Evolutionary conservation across 2,113 vertebrate genomes (phyloP).

Genomic region (Corythaeola cristata): DNA sequence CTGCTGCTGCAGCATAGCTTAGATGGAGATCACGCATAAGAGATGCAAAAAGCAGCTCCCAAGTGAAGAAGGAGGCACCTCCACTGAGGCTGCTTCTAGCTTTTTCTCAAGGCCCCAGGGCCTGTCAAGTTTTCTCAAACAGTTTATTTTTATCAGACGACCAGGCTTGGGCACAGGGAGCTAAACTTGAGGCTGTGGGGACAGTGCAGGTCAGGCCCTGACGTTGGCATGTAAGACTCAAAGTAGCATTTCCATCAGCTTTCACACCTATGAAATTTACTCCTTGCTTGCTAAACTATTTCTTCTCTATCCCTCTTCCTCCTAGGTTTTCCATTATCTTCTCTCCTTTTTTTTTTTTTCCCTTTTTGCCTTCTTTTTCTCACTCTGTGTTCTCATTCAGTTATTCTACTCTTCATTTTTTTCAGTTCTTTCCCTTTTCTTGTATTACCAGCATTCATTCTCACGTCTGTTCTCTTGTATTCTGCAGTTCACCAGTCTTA

Average conservation of each 20-base stretch:
- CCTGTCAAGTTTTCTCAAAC: not conserved
- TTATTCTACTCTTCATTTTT: not conserved
- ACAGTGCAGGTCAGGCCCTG: not conserved
- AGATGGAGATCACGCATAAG: fast-evolving
- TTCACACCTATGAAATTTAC: not conserved
- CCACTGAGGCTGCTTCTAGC: not conserved
- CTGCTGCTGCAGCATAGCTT: not conserved
- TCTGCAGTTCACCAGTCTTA: not conserved
- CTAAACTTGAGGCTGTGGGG: not conserved
- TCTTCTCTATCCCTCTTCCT: not conserved
- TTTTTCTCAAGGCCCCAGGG: not conserved
- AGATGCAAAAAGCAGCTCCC: not conserved
- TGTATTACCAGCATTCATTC: not conserved
- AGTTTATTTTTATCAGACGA: not conserved
- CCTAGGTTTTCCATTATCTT: not conserved
- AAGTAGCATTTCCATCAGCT: not conserved
- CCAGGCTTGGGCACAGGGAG: not conserved
- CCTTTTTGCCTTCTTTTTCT: not conserved
- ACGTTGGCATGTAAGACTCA: not conserved
- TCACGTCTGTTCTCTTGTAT: not conserved
- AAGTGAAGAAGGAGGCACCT: not conserved
- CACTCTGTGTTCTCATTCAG: not conserved
- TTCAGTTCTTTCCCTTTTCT: not conserved
- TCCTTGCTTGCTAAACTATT: not conserved
- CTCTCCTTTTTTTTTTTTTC: fast-evolving